phyloP scores from a whole-genome alignment of 1,140 invertebrate genomes.

The Dinoponera quadriceps region DNA sequence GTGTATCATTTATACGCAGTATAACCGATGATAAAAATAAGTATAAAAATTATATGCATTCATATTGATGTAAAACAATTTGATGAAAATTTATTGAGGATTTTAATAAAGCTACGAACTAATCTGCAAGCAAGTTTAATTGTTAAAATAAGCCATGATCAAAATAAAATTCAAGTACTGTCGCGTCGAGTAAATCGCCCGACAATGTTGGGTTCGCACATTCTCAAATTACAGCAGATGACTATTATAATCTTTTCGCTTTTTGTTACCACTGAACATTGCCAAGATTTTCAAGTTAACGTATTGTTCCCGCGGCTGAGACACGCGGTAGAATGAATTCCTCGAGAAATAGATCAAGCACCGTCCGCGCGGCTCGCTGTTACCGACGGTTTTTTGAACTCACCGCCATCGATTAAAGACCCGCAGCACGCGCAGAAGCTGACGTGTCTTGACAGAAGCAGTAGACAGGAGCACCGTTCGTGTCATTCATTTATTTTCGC shows the following conservation, averaged over 20 bases:
- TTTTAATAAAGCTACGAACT: too few relatives aligned
- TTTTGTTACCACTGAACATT: constrained; percentile 31
- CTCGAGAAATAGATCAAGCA: background rate
- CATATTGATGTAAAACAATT: too few relatives aligned
- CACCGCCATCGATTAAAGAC: background rate
- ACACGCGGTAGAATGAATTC: constrained; percentile 5
- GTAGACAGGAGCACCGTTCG: constrained; percentile 8
- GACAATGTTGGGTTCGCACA: constrained; percentile 14
- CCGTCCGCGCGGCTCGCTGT: background rate
- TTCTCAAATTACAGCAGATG: constrained; percentile 42
- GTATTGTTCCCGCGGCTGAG: background rate
- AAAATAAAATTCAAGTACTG: background rate
- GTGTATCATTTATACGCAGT: too few relatives aligned
- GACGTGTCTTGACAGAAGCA: constrained; percentile 23
- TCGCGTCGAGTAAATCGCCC: background rate
- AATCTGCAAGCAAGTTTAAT: too few relatives aligned
- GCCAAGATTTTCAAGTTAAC: constrained; percentile 42
- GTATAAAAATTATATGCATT: too few relatives aligned
- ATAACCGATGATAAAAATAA: too few relatives aligned
- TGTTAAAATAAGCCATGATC: too few relatives aligned
- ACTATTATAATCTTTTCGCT: constrained; percentile 42
- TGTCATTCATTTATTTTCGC: constrained; percentile 37
- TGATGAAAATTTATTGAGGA: too few relatives aligned
- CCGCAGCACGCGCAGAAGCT: constrained; percentile 11
- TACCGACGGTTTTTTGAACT: constrained; percentile 23